Percentiles rank a stretch among this genome's conserved stretches.
Evolutionary conservation across 2,797 vertebrate genomes (phyloP).

Genomic region (Borostomias antarcticus): DNA sequence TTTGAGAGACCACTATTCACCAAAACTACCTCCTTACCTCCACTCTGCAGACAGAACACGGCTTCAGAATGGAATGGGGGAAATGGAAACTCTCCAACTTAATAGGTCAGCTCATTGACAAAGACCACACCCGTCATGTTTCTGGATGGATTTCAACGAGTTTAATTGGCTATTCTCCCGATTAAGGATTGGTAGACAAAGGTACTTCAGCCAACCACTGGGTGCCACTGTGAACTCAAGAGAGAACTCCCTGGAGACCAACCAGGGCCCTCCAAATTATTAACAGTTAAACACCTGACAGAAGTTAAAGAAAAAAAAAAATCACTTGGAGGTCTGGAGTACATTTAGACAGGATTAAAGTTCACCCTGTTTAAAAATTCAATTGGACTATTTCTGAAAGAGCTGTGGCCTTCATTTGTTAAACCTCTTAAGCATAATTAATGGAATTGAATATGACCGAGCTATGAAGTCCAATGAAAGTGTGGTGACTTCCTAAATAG

Average conservation of each 20-base stretch:
- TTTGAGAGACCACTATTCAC: not conserved
- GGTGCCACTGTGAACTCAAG: conserved; percentile 35
- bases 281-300: conserved; percentile 18
- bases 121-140: not conserved
- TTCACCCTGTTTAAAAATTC: conserved; percentile 20
- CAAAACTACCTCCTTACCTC: not conserved
- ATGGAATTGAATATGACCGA: conserved; percentile 34
- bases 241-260: conserved; percentile 2
- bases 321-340: conserved; percentile 14
- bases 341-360: not conserved
- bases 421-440: conserved; percentile 23
- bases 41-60: not conserved
- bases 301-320: conserved; percentile 8
- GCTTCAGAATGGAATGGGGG: not conserved
- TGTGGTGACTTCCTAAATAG: not conserved
- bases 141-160: conserved; percentile 3
- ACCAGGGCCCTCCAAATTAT: conserved; percentile 12
- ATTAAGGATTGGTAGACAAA: conserved; percentile 10
- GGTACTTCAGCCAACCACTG: conserved; percentile 25
- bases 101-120: not conserved
- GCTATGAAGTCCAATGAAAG: conserved; percentile 30
- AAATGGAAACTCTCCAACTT: conserved; percentile 6
- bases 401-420: conserved; percentile 21
- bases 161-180: not conserved
- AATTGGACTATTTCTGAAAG: conserved; percentile 15